Percentiles rank a stretch among this genome's conserved stretches.
Evolutionary conservation across 1,140 invertebrate genomes (phyloP).

Genomic region (Dreissena polymorpha): DNA sequence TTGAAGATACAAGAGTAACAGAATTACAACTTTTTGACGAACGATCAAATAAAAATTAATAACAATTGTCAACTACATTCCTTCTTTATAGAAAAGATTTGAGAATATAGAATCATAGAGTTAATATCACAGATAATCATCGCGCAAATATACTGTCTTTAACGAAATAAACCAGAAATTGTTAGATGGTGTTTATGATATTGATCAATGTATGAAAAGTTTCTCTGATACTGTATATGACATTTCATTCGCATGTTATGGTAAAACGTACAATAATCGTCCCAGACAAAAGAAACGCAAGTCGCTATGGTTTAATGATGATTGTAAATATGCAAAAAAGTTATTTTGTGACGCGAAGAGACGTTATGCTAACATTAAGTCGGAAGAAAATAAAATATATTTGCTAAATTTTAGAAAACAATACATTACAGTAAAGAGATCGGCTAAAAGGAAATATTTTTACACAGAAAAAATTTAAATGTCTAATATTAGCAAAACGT

Average conservation of each 20-base stretch:
- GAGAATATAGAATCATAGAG: no score
- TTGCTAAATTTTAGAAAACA: constrained; percentile 15
- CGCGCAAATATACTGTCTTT: no score
- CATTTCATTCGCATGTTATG: constrained; percentile 22
- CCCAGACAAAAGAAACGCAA: constrained; percentile 25
- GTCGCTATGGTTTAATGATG: constrained; percentile 34
- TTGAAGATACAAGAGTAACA: no score
- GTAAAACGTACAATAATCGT: constrained; percentile 20
- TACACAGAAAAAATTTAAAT: constrained; percentile 19
- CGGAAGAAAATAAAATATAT: constrained; percentile 21
- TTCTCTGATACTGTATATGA: constrained; percentile 30
- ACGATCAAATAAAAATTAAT: no score
- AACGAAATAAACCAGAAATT: neutral
- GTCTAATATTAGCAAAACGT: constrained; percentile 29
- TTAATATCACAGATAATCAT: no score
- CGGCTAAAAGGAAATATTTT: constrained; percentile 30
- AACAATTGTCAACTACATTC: no score
- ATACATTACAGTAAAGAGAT: constrained; percentile 11
- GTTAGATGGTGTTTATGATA: constrained; percentile 14
- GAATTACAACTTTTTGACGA: no score
- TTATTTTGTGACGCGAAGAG: constrained; percentile 20
- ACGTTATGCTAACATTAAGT: constrained; percentile 1
- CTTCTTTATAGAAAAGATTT: no score
- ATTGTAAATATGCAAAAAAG: constrained; percentile 27
- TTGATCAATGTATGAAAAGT: constrained; percentile 29